Evolutionary conservation across 1,140 invertebrate genomes (phyloP).

Genomic region (Diorhabda elongata): DNA sequence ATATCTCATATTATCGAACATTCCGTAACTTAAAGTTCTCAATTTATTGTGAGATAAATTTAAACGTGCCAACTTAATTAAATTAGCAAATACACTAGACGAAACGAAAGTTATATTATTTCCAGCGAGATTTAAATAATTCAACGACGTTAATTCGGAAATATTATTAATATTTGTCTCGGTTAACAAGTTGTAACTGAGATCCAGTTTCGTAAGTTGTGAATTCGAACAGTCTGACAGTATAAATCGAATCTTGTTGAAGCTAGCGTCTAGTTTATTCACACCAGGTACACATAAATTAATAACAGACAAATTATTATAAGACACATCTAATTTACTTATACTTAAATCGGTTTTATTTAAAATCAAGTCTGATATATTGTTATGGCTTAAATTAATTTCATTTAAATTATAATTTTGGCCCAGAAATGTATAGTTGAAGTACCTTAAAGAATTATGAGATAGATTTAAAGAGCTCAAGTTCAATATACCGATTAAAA

Average conservation of each 20-base stretch:
- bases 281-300: neutral
- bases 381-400: constrained; percentile 4
- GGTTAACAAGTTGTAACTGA: constrained; percentile 1
- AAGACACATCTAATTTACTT: constrained; percentile 5
- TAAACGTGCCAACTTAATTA: neutral
- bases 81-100: constrained; percentile 3
- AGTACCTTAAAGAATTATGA: neutral
- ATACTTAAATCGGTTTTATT: neutral
- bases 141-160: neutral
- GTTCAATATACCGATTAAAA: neutral
- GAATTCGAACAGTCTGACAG: neutral
- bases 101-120: constrained; percentile 12
- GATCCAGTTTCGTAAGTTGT: neutral
- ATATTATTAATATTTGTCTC: neutral
- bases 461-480: constrained; percentile 6
- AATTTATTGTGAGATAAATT: constrained; percentile 10
- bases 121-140: neutral
- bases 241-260: neutral
- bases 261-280: neutral
- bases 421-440: neutral
- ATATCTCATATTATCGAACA: neutral
- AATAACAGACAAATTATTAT: neutral
- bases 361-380: neutral
- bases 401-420: neutral
- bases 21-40: constrained; percentile 6